Evolutionary conservation across 2,797 vertebrate species (phyloP).

Genomic region (Furcifer pardalis): DNA sequence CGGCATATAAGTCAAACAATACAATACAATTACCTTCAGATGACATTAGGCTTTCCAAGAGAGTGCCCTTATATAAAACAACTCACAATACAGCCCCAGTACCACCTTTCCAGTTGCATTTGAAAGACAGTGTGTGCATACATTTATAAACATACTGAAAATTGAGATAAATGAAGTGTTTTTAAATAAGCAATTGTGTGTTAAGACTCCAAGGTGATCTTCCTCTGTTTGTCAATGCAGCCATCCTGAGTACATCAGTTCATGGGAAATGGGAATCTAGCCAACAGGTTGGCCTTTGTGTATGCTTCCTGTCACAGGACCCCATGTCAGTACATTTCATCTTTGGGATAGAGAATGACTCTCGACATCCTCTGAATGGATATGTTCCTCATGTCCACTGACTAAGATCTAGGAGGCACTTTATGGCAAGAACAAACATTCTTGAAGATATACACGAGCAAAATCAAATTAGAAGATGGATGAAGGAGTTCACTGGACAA

Average conservation of each 20-base stretch:
- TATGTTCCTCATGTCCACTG: no score
- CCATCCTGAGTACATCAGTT: background rate
- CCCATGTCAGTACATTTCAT: no score
- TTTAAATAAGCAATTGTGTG: background rate
- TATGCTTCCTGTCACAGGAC: background rate
- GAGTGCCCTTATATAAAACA: constrained; percentile 33
- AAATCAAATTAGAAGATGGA: no score
- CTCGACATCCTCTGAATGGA: no score
- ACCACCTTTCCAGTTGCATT: background rate
- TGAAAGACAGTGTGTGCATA: background rate
- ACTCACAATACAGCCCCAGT: constrained; percentile 20
- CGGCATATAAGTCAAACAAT: no score
- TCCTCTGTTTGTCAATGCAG: background rate
- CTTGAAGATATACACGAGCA: no score
- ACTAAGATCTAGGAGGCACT: no score
- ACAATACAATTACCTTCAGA: constrained; percentile 41
- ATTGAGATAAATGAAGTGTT: background rate
- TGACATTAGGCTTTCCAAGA: constrained; percentile 18
- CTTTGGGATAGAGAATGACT: no score
- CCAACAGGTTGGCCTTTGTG: background rate
- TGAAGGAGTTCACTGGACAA: no score
- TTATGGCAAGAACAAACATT: no score
- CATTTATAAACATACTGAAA: background rate
- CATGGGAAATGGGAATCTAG: background rate
- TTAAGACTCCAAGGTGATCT: background rate